Conservation (phyloP, 2,888 invertebrate genomes). For the Tachystola acroxantha region DNA sequence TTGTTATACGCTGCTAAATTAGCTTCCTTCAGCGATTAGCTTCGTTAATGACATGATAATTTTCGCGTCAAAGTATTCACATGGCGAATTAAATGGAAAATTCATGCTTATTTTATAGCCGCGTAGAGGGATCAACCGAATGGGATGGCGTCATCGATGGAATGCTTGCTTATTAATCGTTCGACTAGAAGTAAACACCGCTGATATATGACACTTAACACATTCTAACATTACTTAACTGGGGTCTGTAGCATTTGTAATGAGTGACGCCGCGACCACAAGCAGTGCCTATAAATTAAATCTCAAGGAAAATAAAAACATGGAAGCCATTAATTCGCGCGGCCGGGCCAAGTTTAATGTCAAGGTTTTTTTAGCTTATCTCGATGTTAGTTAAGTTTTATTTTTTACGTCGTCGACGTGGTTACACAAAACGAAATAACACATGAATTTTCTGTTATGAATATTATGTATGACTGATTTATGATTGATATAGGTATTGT, state of each 20-base stretch:
- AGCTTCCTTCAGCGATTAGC: too few relatives aligned
- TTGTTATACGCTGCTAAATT: too few relatives aligned
- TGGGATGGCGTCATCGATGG: constrained; percentile 47
- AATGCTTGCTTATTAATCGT: constrained; percentile 55
- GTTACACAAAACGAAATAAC: constrained; percentile 43
- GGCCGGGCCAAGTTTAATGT: constrained; percentile 77
- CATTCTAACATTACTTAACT: constrained; percentile 65
- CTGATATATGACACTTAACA: constrained; percentile 72
- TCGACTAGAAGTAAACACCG: constrained; percentile 51
- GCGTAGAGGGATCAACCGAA: constrained; percentile 21
- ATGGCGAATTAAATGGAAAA: constrained; percentile 9
- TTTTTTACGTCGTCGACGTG: constrained; percentile 62
- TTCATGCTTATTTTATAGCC: constrained; percentile 16
- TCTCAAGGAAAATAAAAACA: constrained; percentile 78
- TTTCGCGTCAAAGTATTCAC: background rate
- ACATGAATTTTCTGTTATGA: background rate
- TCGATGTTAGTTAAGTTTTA: constrained; percentile 69
- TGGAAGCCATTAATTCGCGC: constrained; percentile 78
- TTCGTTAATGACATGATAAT: background rate
- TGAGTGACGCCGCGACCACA: constrained; percentile 66
- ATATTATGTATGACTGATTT: background rate
- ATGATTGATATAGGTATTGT: background rate
- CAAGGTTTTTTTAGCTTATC: constrained; percentile 75
- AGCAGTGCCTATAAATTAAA: constrained; percentile 73
- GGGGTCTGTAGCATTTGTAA: constrained; percentile 64